Evolutionary conservation across 2,888 invertebrate genomes (phyloP).

Genomic region (Poecilobothrus nobilitatus): DNA sequence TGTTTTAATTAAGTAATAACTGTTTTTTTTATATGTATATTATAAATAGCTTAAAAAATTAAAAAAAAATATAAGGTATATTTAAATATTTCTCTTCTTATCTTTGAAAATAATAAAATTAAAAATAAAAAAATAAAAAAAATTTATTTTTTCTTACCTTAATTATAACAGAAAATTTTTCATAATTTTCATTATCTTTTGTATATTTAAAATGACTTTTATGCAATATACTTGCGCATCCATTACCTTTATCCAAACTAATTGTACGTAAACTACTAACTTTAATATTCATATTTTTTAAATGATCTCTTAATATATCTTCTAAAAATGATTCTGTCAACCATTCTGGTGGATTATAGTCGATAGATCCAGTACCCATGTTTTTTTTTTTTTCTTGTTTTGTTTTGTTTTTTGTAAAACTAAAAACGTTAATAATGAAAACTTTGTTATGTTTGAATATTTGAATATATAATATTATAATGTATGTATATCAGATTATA

Average conservation of each 20-base stretch:
- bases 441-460: no score
- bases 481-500: no score
- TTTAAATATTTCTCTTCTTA: no score
- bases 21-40: no score
- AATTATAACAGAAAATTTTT: constrained; percentile 38
- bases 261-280: constrained; percentile 33
- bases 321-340: constrained; percentile 37
- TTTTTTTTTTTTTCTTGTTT: neutral
- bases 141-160: constrained; percentile 28
- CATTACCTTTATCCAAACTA: constrained; percentile 28
- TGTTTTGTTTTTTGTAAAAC: neutral
- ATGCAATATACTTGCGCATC: constrained; percentile 42
- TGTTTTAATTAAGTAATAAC: no score
- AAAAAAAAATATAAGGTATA: no score
- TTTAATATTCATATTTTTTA: constrained; percentile 35
- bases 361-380: constrained; percentile 37
- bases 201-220: constrained; percentile 36
- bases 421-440: no score
- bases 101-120: no score
- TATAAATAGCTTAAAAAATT: no score
- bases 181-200: constrained; percentile 29
- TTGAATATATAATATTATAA: no score
- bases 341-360: constrained; percentile 38
- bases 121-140: no score
- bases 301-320: constrained; percentile 39